These are phyloP conservation scores for Zaprionus tsacasi DNA, from an alignment of 1,140 invertebrate species.

Conservation along the genomic window DNA sequence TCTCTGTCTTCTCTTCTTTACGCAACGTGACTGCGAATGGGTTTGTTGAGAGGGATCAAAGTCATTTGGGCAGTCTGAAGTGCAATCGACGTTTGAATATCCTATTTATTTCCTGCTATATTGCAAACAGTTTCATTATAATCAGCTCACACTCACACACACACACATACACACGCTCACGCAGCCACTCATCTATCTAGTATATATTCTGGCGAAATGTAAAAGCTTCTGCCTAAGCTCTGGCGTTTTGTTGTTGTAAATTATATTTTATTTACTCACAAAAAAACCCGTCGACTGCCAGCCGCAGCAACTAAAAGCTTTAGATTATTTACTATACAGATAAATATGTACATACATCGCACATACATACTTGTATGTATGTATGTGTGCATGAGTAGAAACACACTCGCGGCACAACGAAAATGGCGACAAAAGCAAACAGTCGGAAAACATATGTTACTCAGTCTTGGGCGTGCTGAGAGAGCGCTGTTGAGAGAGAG, in stretches of 20 bases:
- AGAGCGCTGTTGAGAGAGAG: not conserved
- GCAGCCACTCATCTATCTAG: constrained; percentile 35
- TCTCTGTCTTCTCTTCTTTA: constrained; percentile 16
- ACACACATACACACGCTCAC: constrained; percentile 17
- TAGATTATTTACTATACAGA: constrained; percentile 54
- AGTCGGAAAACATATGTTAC: constrained; percentile 77
- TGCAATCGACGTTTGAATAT: constrained; percentile 15
- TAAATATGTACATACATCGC: constrained; percentile 12
- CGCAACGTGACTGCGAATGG: constrained; percentile 22
- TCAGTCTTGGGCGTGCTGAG: constrained; percentile 28
- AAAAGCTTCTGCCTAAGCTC: constrained; percentile 63
- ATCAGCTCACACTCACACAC: constrained; percentile 13
- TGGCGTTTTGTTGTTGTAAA: constrained; percentile 65
- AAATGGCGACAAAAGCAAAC: constrained; percentile 79
- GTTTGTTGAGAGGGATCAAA: constrained; percentile 6
- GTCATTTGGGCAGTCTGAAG: constrained; percentile 17
- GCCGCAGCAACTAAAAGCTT: constrained; percentile 57
- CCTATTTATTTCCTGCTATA: constrained; percentile 21
- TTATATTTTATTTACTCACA: constrained; percentile 57
- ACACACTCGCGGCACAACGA: constrained; percentile 45
- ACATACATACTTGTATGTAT: not conserved
- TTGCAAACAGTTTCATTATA: constrained; percentile 22
- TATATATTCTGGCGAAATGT: constrained; percentile 78
- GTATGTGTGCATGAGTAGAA: constrained; percentile 20
- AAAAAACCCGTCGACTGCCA: constrained; percentile 47